phyloP scores from a whole-genome alignment of 2,113 vertebrate species.

The Haemorhous mexicanus region DNA sequence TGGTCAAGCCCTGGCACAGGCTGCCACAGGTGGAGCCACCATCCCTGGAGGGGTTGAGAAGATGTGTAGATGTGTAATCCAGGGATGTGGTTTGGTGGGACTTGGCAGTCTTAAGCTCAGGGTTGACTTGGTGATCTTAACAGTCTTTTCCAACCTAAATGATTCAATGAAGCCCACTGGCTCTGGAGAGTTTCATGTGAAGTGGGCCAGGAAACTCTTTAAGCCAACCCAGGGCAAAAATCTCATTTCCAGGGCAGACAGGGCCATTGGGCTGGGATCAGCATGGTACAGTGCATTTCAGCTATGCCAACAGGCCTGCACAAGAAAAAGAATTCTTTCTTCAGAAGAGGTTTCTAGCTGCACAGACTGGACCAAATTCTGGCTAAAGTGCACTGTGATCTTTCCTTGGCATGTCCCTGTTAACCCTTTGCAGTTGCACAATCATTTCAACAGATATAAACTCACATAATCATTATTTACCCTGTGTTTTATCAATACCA shows the following conservation, averaged over 20 bases:
- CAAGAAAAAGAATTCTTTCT: not conserved
- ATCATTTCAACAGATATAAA: not conserved
- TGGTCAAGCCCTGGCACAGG: not conserved
- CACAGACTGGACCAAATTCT: not conserved
- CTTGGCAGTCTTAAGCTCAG: not conserved
- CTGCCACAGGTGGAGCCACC: not conserved
- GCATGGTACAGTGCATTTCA: not conserved
- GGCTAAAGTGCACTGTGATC: not conserved
- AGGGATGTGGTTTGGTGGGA: not conserved
- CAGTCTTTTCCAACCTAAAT: not conserved
- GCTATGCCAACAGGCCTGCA: not conserved
- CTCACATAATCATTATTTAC: not conserved
- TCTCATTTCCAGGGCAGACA: not conserved
- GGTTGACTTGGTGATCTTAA: not conserved
- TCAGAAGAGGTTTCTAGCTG: not conserved
- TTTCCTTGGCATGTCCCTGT: not conserved
- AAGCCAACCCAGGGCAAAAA: not conserved
- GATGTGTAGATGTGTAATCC: not conserved
- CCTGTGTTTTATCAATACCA: not conserved
- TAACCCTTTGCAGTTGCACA: not conserved
- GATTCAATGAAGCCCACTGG: not conserved
- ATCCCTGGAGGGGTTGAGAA: not conserved
- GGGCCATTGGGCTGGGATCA: not conserved
- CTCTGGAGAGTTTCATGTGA: not conserved
- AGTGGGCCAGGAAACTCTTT: not conserved